Evolutionary conservation across 1,140 invertebrate genomes (phyloP), one percentile per base, ranked within the genome.

Genomic region (Cataglyphis hispanica): DNA sequence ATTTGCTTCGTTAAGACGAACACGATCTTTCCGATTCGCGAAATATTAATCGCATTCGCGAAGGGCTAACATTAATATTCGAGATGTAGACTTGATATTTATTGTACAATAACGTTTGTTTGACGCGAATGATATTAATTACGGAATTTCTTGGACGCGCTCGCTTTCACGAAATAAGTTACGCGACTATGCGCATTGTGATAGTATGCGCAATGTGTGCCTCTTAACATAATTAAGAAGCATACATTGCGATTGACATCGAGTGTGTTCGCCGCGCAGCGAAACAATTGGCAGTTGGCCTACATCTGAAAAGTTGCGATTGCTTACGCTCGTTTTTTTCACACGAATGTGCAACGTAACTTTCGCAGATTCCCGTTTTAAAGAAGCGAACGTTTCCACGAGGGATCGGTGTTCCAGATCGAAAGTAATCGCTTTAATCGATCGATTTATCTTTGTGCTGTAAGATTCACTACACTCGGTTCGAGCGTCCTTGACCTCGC

Each of bases 261-360:
- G 87, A 66, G 75, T 90, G 60, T 66, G 87, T 86, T 75, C 78
- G 63, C 76, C 46, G 72, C 63, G 70, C 80, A 84, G 46, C 46
- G 78, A 90, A 90, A 92, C 90, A 93, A 93, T 93, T 85, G 88
- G 84, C 85, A 56, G 85, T 63, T 91, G 92, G 76, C 91, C 91
- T 90, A 92, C 63, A 91, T 92, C 76, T 69, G 53, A 88, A 63
- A 81, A 87, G 84, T 85, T 78, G 67, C 85, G 75, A 87, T 87
- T 87, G 85, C 85, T 76, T 60, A 34, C 53, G 27, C 50, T 74
- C 61, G 34, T 10, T 43, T 43, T 43, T 61, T 58, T 83, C 40
- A 19, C 50, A 58, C 19, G 11, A 25, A 37, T 34, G 31, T 5
- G 25, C 50, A 16, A 11, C 13, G 13, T 27, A 70, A 40, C 27